Percentiles rank a stretch among this genome's conserved stretches.
Evolutionary conservation across 2,797 vertebrate genomes (phyloP).

Genomic region (Rhinatrema bivittatum): DNA sequence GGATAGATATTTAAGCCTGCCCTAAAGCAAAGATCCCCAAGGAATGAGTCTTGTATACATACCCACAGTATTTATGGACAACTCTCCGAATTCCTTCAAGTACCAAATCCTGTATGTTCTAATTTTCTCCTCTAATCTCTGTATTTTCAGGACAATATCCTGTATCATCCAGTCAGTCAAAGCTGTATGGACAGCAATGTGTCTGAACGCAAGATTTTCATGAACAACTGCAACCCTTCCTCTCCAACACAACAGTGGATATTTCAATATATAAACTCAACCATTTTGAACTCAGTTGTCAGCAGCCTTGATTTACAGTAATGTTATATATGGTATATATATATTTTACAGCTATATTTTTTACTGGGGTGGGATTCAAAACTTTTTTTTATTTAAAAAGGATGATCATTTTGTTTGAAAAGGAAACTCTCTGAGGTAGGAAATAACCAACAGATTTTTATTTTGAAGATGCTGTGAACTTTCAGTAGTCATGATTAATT

Average conservation of each 20-base stretch:
- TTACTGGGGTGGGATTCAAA: constrained; percentile 43
- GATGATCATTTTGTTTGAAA: constrained; percentile 40
- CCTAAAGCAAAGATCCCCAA: no score
- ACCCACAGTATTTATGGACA: no score
- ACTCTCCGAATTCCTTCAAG: no score
- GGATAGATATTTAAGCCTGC: no score
- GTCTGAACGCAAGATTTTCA: constrained; percentile 76
- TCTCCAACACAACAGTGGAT: constrained; percentile 83
- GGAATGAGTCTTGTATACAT: no score
- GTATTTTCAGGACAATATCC: constrained; percentile 69
- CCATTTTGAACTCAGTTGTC: constrained; percentile 83
- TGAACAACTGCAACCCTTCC: constrained; percentile 76
- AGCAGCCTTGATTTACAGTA: constrained; percentile 51
- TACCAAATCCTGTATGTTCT: no score
- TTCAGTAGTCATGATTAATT: no score
- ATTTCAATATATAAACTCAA: constrained; percentile 84
- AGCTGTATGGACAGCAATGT: constrained; percentile 83
- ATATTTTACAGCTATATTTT: constrained; percentile 54
- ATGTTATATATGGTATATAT: constrained; percentile 30
- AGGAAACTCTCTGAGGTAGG: constrained; percentile 48
- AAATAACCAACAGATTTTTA: constrained; percentile 44
- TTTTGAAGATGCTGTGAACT: constrained; percentile 49
- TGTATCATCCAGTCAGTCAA: constrained; percentile 84
- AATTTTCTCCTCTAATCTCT: no score
- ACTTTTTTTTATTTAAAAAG: constrained; percentile 32